These are phyloP conservation scores for Griposia aprilina DNA, from an alignment of 2,888 invertebrate species.

Conservation along the genomic window DNA sequence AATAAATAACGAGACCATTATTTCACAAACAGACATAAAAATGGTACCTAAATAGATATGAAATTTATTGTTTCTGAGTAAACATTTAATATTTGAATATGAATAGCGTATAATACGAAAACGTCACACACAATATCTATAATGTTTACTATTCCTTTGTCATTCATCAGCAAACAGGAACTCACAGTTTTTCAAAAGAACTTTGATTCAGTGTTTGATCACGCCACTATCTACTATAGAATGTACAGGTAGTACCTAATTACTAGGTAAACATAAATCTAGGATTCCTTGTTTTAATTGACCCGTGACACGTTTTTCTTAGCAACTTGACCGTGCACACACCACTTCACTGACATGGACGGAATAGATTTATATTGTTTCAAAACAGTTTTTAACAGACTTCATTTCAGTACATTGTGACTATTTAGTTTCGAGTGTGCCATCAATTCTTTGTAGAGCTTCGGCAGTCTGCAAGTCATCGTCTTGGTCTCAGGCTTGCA, in stretches of 20 bases:
- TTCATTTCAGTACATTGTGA: background rate
- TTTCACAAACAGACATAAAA: background rate
- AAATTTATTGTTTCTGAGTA: slow-evolving; percentile 27
- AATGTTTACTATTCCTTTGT: slow-evolving; percentile 35
- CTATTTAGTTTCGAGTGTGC: background rate
- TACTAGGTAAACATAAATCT: slow-evolving; percentile 22
- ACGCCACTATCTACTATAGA: background rate
- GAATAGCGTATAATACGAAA: slow-evolving; percentile 23
- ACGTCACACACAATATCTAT: slow-evolving; percentile 32
- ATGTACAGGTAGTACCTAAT: slow-evolving; percentile 4
- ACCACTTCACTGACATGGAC: background rate
- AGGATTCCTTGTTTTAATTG: slow-evolving; percentile 11
- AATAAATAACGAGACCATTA: background rate
- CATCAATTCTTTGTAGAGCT: background rate
- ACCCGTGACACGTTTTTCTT: background rate
- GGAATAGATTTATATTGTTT: background rate
- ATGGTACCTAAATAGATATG: slow-evolving; percentile 4
- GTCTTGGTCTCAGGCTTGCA: background rate
- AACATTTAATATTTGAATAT: slow-evolving; percentile 38
- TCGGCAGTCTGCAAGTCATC: background rate
- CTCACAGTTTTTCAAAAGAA: slow-evolving; percentile 32
- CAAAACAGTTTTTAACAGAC: background rate
- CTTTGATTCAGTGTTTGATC: slow-evolving; percentile 32
- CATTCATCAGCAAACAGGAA: slow-evolving; percentile 31
- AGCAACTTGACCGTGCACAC: background rate